These are phyloP conservation scores for Paracyprichromis sp. DNA, from an alignment of 2,113 vertebrate species.

Conservation along the genomic window DNA sequence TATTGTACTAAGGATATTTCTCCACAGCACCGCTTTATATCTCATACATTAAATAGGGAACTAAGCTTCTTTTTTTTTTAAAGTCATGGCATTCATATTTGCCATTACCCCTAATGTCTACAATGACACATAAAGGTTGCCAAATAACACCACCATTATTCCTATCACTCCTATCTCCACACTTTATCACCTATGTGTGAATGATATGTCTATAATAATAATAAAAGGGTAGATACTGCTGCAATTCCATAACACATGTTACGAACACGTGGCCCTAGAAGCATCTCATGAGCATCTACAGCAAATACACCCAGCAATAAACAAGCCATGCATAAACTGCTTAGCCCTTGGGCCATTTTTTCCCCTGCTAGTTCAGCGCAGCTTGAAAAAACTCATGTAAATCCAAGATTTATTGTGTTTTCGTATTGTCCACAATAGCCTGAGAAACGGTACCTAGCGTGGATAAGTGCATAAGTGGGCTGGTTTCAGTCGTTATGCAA, in stretches of 20 bases:
- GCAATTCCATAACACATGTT: conserved; percentile 27
- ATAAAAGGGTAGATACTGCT: background rate
- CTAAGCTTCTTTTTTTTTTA: background rate
- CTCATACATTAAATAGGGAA: conserved; percentile 13
- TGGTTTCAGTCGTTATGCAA: background rate
- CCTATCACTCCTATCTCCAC: background rate
- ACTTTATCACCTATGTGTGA: background rate
- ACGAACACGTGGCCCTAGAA: background rate
- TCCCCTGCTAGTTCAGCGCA: background rate
- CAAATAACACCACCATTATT: conserved; percentile 5
- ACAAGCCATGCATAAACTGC: background rate
- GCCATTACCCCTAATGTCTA: conserved; percentile 4
- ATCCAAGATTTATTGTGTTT: background rate
- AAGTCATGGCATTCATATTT: background rate
- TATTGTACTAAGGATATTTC: background rate
- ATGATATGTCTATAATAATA: conserved; percentile 8
- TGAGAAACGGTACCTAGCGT: background rate
- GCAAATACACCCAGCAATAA: conserved; percentile 6
- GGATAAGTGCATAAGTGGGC: background rate
- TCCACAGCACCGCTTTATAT: conserved; percentile 1
- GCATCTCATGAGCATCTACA: background rate
- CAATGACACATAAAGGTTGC: conserved; percentile 17
- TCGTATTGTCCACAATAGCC: background rate
- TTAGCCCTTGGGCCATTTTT: background rate
- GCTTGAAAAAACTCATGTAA: background rate